Evolutionary conservation across 2,888 invertebrate species (phyloP).

Genomic region (Spodoptera littoralis): DNA sequence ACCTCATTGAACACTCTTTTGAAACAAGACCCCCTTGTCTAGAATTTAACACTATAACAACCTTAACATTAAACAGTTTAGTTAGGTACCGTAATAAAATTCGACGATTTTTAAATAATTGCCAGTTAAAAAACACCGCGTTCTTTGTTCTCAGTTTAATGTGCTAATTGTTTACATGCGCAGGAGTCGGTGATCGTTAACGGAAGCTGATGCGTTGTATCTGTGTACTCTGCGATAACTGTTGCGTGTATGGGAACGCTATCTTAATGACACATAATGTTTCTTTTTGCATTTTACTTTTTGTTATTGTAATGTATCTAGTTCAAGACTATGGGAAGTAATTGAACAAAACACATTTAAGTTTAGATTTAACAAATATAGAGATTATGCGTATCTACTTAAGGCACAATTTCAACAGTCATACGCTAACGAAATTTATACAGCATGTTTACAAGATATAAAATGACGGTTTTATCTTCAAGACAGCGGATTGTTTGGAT

Average conservation of each 20-base stretch:
- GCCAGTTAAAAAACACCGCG: slow-evolving; percentile 57
- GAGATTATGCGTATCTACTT: no score
- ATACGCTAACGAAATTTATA: no score
- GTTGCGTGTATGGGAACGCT: slow-evolving; percentile 49
- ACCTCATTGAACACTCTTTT: not conserved
- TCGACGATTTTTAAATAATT: slow-evolving; percentile 57
- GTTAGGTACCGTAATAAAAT: slow-evolving; percentile 27
- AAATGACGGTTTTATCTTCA: no score
- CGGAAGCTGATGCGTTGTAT: slow-evolving; percentile 61
- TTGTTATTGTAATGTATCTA: no score
- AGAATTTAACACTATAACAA: slow-evolving; percentile 5
- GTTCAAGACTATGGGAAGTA: no score
- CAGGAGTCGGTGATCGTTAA: slow-evolving; percentile 70
- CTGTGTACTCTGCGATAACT: slow-evolving; percentile 43
- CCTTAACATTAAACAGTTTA: slow-evolving; percentile 17
- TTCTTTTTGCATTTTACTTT: slow-evolving; percentile 5
- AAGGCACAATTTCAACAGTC: no score
- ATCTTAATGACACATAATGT: slow-evolving; percentile 38
- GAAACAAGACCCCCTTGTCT: slow-evolving; percentile 14
- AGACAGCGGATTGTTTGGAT: no score
- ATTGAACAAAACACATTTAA: no score
- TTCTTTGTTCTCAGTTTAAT: slow-evolving; percentile 81
- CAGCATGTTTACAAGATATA: no score
- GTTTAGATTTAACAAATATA: no score
- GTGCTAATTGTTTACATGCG: slow-evolving; percentile 78